Percentiles rank a stretch among this genome's conserved stretches.
These are phyloP conservation scores for Irena cyanogastra DNA, from an alignment of 2,113 vertebrate genomes.

Conservation along the genomic window DNA sequence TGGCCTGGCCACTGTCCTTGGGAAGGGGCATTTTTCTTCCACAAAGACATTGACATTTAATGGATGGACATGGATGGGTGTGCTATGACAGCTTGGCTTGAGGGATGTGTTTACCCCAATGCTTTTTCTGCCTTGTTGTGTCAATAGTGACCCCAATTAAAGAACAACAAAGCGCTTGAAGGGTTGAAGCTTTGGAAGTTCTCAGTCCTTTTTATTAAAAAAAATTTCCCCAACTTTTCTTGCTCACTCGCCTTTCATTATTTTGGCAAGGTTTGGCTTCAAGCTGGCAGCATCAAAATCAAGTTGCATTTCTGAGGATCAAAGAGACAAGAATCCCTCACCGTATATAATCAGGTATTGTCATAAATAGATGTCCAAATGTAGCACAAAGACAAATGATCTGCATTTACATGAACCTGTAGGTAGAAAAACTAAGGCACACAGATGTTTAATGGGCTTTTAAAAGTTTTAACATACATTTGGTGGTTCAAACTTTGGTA, in stretches of 20 bases:
- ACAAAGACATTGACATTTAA: conserved; percentile 14
- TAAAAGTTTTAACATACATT: not conserved
- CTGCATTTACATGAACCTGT: not conserved
- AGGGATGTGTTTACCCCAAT: not conserved
- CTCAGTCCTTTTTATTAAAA: not conserved
- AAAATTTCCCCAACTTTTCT: not conserved
- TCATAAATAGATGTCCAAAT: not conserved
- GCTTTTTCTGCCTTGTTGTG: not conserved
- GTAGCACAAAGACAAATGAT: not conserved
- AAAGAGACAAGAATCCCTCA: not conserved
- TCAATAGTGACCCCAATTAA: not conserved
- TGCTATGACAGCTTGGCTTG: not conserved
- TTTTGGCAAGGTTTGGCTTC: conserved; percentile 29
- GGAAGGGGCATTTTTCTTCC: conserved; percentile 72
- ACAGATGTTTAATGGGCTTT: not conserved
- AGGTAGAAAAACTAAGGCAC: not conserved
- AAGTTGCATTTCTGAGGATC: not conserved
- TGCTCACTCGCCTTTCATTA: not conserved
- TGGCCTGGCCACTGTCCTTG: conserved; percentile 70
- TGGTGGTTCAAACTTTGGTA: not conserved
- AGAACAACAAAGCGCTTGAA: not conserved
- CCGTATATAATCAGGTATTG: not conserved
- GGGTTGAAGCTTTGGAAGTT: not conserved
- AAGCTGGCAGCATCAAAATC: not conserved
- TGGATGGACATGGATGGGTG: not conserved